Evolutionary conservation across 2,113 vertebrate genomes (phyloP).

Genomic region (Hylia prasina): DNA sequence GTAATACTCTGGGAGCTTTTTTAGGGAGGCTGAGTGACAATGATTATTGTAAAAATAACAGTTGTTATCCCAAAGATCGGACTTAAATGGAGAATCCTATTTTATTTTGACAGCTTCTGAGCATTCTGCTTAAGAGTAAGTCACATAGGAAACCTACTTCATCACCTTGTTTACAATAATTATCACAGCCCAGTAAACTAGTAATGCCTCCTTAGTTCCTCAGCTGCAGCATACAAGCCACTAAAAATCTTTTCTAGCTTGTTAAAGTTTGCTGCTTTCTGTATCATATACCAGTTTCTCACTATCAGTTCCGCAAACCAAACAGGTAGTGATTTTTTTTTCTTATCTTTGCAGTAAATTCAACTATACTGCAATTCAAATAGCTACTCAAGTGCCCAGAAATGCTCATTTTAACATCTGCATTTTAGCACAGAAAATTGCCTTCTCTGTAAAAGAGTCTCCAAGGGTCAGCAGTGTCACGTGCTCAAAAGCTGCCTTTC

Average conservation of each 20-base stretch:
- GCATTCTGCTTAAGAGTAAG: neutral
- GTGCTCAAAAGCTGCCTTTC: neutral
- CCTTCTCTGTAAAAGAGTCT: neutral
- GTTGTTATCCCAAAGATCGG: neutral
- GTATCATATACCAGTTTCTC: neutral
- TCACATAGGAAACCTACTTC: neutral
- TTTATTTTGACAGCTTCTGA: neutral
- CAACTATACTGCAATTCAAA: neutral
- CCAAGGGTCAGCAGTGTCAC: neutral
- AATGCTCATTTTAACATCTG: neutral
- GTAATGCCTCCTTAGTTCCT: neutral
- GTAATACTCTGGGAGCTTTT: neutral
- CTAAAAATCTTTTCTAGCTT: neutral
- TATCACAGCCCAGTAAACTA: neutral
- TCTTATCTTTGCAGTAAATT: neutral
- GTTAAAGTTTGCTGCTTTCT: neutral
- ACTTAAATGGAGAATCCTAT: neutral
- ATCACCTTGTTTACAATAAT: neutral
- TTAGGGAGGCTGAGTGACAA: neutral
- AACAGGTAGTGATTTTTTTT: neutral
- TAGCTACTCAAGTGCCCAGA: neutral
- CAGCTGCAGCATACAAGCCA: neutral
- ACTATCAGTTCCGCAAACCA: neutral
- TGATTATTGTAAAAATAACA: neutral
- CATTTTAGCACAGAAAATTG: neutral